Evolutionary conservation across 1,140 invertebrate species (phyloP), one percentile per base, ranked within the genome.

Genomic region (Leguminivora glycinivorella): DNA sequence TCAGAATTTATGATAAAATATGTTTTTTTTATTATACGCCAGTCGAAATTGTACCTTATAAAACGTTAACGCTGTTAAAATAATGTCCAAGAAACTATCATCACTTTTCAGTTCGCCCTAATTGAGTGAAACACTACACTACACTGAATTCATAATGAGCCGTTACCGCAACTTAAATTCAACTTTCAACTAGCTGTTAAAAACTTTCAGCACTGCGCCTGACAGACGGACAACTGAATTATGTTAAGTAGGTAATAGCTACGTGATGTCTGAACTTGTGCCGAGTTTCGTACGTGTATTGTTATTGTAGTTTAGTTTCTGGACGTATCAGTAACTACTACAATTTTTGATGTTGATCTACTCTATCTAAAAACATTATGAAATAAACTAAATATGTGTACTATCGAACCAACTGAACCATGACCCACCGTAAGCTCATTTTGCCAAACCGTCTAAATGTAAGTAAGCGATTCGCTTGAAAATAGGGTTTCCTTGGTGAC

Each of bases 221-320:
- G 58, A 63, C 58, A 63, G 58, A 63, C 58, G 25, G 58, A 63
- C 58, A 63, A 63, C 58, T 63, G 17, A 63, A 63, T 63, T 63
- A 63, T 63, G 58, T n/a, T 63, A 63, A 63, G 58, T 63, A 29
- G 26, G 25, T 63, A 29, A 63, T 29, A 17, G 26, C 12, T 31
- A 63, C 58, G 58, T 63, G 58, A 17, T 17, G n/a, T 29, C 25
- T 17, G 25, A 29, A 63, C 58, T 63, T 58, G 24, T 58, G 9
- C 47, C 5, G 47, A 22, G 47, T 52, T 52, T 52, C n/a, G 47
- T 52, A 52, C 0, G 47, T 22, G 19, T 43, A 43, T 43, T n/a
- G 40, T 43, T 43, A 43, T 43, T 5, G 40, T 43, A 43, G 40
- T 43, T 43, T n/a, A 52, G 47, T 52, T 22, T 52, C 47, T 47